Evolutionary conservation across 1,140 invertebrate species (phyloP).

Genomic region (Pseudomyrmex pallidus): DNA sequence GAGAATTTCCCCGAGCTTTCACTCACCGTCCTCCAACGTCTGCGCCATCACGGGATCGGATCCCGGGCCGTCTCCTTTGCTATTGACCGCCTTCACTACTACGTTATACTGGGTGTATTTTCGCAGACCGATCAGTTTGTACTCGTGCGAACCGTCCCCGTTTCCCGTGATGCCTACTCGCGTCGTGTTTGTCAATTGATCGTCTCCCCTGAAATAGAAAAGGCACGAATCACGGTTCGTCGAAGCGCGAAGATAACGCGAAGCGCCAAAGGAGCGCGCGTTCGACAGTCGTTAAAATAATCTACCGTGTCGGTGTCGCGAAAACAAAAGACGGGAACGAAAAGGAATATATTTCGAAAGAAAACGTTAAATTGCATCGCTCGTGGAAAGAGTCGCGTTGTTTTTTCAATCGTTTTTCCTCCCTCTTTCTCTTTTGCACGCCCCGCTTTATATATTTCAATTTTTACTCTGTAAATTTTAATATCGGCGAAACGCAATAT

Average conservation of each 20-base stretch:
- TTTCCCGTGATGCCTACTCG: constrained; percentile 84
- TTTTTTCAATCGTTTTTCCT: too few relatives aligned
- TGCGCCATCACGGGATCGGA: constrained; percentile 89
- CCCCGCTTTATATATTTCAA: too few relatives aligned
- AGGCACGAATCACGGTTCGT: constrained; percentile 39
- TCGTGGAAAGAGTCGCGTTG: not conserved
- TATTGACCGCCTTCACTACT: constrained; percentile 92
- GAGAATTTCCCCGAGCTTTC: not conserved
- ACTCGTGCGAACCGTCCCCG: constrained; percentile 85
- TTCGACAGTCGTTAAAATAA: constrained; percentile 2
- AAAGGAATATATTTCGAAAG: not conserved
- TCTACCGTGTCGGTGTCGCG: constrained; percentile 14
- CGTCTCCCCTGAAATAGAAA: constrained; percentile 76
- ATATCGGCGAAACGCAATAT: too few relatives aligned
- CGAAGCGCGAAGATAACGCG: constrained; percentile 63
- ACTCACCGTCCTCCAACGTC: constrained; percentile 92
- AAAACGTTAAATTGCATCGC: not conserved
- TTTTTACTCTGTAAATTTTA: too few relatives aligned
- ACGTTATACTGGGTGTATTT: constrained; percentile 93
- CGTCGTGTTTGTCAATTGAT: constrained; percentile 83
- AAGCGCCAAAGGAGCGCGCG: not conserved
- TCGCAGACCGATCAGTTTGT: constrained; percentile 88
- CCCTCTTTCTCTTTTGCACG: too few relatives aligned
- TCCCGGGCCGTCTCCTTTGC: constrained; percentile 91
- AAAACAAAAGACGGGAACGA: not conserved